Conservation (phyloP, 1,140 invertebrate species). For the Pentalonia nigronervosa region DNA sequence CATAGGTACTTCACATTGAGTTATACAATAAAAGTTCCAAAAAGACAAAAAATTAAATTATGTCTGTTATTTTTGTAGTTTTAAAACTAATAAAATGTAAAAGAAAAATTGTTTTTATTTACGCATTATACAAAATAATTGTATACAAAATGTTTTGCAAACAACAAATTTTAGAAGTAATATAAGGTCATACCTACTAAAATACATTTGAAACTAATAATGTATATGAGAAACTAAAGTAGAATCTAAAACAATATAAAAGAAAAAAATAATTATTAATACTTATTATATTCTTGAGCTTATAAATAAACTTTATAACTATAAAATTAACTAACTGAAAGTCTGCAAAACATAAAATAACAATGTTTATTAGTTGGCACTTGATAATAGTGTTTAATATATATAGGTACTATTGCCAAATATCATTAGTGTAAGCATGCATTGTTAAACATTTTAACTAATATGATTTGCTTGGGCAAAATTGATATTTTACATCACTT, state of each 20-base stretch:
- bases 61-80: background rate
- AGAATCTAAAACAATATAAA: background rate
- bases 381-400: background rate
- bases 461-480: background rate
- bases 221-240: background rate
- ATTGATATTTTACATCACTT: background rate
- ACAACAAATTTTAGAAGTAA: background rate
- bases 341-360: background rate
- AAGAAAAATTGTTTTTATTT: background rate
- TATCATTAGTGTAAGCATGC: background rate
- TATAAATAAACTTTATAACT: background rate
- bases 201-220: background rate
- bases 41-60: too few species aligned
- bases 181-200: background rate
- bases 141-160: background rate
- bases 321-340: background rate
- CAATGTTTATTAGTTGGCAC: conserved; percentile 12
- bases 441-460: background rate
- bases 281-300: background rate
- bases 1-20: background rate
- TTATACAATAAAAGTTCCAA: background rate
- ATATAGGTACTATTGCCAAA: background rate
- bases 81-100: background rate
- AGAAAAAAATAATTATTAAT: background rate
- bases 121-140: background rate